These are phyloP conservation scores for Allophyes oxyacanthae DNA, from an alignment of 2,888 invertebrate genomes.

Conservation along the genomic window DNA sequence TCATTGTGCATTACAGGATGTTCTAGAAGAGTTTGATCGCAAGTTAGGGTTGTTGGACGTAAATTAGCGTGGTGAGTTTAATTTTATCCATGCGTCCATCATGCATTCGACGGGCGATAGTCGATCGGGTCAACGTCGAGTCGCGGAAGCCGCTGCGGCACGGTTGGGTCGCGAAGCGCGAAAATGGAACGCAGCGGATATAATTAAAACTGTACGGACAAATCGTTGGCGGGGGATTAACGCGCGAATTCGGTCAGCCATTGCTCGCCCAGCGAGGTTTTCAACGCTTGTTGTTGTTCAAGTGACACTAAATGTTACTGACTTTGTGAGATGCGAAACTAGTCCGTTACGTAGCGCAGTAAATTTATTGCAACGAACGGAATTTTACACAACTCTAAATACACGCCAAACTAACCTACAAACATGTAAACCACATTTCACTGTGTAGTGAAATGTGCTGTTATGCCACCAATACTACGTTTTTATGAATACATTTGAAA, in stretches of 20 bases:
- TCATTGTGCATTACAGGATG: constrained; percentile 49
- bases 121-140: constrained; percentile 68
- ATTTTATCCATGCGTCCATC: constrained; percentile 62
- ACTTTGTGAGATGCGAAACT: constrained; percentile 9
- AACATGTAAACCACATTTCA: constrained; percentile 19
- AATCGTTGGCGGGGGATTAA: constrained; percentile 80
- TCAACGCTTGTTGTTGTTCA: constrained; percentile 45
- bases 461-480: constrained; percentile 11
- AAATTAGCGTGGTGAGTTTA: constrained; percentile 70
- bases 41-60: constrained; percentile 65
- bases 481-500: constrained; percentile 9
- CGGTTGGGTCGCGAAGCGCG: constrained; percentile 74
- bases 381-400: constrained; percentile 6
- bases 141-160: constrained; percentile 79
- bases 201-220: constrained; percentile 85
- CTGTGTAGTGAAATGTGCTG: constrained; percentile 8
- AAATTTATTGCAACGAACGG: neutral
- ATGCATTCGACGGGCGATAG: constrained; percentile 75
- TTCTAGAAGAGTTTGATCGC: constrained; percentile 38
- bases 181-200: constrained; percentile 88
- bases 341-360: constrained; percentile 3
- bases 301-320: constrained; percentile 40
- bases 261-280: constrained; percentile 57
- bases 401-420: constrained; percentile 8
- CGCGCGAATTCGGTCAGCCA: constrained; percentile 78